Base-by-base conservation (phyloP, 2,888 invertebrate species). In the Sinodicranocentrus sp. region DNA sequence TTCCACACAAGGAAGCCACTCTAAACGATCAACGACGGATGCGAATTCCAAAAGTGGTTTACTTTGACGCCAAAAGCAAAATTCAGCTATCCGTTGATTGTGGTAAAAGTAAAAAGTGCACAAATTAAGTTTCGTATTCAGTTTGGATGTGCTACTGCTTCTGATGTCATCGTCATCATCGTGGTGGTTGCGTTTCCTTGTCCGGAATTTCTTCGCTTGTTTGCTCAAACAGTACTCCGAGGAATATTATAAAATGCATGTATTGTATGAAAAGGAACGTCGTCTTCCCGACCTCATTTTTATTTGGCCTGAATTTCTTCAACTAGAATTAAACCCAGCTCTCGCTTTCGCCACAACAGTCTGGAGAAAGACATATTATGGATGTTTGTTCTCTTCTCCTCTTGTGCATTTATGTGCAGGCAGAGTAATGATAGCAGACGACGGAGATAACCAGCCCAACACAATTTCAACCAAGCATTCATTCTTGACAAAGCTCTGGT, bases 141-240 rank as follows among this genome's bases (percentile, higher is more conserved):
- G n/a, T n/a, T n/a, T n/a, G n/a, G n/a, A n/a, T n/a, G n/a, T n/a
- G n/a, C n/a, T n/a, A n/a, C n/a, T n/a, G n/a, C n/a, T n/a, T n/a
- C n/a, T n/a, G n/a, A n/a, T n/a, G n/a, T n/a, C n/a, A n/a, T n/a
- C n/a, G n/a, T n/a, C n/a, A n/a, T n/a, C n/a, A n/a, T n/a, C n/a
- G n/a, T n/a, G n/a, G n/a, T n/a, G n/a, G n/a, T n/a, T 59, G 10
- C 25, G 2, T 25, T 59, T 59, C 59, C 19, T 21, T 1, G 54
- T 23, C 21, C 8, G 10, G 25, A 59, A 23, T 15, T 59, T 25
- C 59, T 13, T 3, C 8, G 59, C 23, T 25, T 59, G 59, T 59
- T 59, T 59, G 59, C 59, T 59, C 25, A n/a, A n/a, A 59, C 59
- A 59, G 59, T 59, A 59, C 59, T 59, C 59, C 59, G n/a, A 5